Conservation (phyloP, 2,888 invertebrate genomes). For the Atethmia centrago region DNA sequence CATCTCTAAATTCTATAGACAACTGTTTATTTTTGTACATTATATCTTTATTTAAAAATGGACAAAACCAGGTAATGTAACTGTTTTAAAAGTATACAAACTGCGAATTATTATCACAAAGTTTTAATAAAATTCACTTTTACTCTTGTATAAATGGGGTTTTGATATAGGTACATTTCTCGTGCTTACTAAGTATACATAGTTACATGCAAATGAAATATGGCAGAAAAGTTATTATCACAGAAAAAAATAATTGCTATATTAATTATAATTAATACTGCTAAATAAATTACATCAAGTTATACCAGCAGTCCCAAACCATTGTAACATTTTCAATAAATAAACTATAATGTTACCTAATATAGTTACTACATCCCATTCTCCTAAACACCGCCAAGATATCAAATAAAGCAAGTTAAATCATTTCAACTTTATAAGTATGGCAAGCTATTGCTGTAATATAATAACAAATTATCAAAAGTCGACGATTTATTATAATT, state of each 20-base stretch:
- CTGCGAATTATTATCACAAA: conserved; percentile 39
- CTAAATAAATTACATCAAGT: conserved; percentile 67
- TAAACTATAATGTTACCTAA: conserved; percentile 42
- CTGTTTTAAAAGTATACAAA: conserved; percentile 30
- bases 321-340: conserved; percentile 49
- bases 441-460: conserved; percentile 54
- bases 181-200: conserved; percentile 32
- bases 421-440: conserved; percentile 37
- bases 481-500: conserved; percentile 6
- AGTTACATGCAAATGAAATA: conserved; percentile 60
- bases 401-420: conserved; percentile 56
- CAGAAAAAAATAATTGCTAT: conserved; percentile 71
- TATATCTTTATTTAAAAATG: conserved; percentile 36
- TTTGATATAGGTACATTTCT: conserved; percentile 42
- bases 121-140: conserved; percentile 13
- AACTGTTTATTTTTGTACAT: conserved; percentile 61
- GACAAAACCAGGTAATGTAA: conserved; percentile 24
- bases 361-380: conserved; percentile 35
- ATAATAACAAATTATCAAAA: conserved; percentile 39
- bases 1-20: conserved; percentile 47
- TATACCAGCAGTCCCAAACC: conserved; percentile 64
- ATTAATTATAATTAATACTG: conserved; percentile 73
- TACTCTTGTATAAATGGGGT: conserved; percentile 42
- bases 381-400: conserved; percentile 32
- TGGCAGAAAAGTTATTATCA: conserved; percentile 80